phyloP scores from a whole-genome alignment of 2,797 vertebrate species.

The Poeciliopsis paucimaculata region DNA sequence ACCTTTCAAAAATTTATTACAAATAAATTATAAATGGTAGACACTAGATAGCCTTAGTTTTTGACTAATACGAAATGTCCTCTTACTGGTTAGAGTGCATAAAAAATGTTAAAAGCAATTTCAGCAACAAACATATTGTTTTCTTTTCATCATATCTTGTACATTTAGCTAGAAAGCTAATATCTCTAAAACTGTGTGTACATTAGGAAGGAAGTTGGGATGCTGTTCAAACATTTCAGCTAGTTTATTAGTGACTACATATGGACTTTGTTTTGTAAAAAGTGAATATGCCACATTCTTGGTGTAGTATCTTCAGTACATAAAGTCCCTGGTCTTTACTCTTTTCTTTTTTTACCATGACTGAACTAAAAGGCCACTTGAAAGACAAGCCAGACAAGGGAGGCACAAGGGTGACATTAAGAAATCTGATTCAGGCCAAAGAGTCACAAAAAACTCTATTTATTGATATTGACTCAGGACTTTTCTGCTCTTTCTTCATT shows the following conservation, averaged over 20 bases:
- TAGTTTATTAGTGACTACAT: not conserved
- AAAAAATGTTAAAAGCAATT: not conserved
- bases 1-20: not conserved
- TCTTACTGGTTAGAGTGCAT: not conserved
- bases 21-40: not conserved
- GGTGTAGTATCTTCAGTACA: not conserved
- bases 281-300: not conserved
- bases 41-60: not conserved
- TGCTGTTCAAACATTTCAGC: not conserved
- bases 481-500: not conserved
- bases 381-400: not conserved
- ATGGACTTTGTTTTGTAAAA: not conserved
- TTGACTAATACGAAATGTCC: not conserved
- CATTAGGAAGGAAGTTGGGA: not conserved
- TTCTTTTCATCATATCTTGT: not conserved
- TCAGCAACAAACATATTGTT: not conserved
- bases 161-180: too few species aligned
- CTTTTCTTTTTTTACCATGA: not conserved
- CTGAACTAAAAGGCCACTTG: not conserved
- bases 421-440: not conserved
- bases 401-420: too few species aligned
- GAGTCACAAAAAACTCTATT: not conserved
- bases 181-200: not conserved
- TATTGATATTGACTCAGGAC: not conserved
- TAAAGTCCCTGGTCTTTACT: not conserved